phyloP scores from a whole-genome alignment of 1,140 invertebrate genomes.

The Calliopsis andreniformis region DNA sequence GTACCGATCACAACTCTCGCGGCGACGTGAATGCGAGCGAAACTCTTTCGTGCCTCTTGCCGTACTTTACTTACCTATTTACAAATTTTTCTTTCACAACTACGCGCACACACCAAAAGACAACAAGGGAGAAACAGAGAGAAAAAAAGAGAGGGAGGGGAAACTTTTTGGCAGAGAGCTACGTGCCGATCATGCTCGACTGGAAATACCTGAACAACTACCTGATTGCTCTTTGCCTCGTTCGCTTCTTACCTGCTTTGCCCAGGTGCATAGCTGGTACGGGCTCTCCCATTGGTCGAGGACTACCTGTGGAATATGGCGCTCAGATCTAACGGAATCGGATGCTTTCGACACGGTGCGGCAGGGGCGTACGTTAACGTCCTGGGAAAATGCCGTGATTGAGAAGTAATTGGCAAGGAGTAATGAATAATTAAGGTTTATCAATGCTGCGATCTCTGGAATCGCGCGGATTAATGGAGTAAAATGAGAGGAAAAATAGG shows the following conservation, averaged over 20 bases:
- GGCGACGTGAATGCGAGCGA: conserved; percentile 10
- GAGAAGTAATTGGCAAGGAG: neutral
- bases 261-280: conserved; percentile 65
- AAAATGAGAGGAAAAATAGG: neutral
- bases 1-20: conserved; percentile 8
- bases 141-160: conserved; percentile 6
- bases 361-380: conserved; percentile 7
- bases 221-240: conserved; percentile 43
- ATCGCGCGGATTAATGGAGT: neutral
- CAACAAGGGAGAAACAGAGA: conserved; percentile 6
- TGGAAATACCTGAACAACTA: conserved; percentile 74
- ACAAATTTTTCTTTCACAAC: conserved; percentile 67
- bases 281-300: conserved; percentile 58
- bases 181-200: conserved; percentile 76
- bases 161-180: conserved; percentile 54
- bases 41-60: conserved; percentile 28
- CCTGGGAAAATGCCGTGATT: neutral
- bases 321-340: conserved; percentile 55
- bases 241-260: conserved; percentile 56
- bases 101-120: conserved; percentile 53
- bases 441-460: neutral
- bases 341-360: conserved; percentile 16
- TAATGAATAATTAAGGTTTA: neutral
- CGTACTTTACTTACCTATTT: conserved; percentile 66
- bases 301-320: conserved; percentile 45